A percentile compares a stretch with the other conserved stretches of the same genome.
Evolutionary conservation across 2,113 vertebrate species (phyloP).

Genomic region (Corythoichthys intestinalis): DNA sequence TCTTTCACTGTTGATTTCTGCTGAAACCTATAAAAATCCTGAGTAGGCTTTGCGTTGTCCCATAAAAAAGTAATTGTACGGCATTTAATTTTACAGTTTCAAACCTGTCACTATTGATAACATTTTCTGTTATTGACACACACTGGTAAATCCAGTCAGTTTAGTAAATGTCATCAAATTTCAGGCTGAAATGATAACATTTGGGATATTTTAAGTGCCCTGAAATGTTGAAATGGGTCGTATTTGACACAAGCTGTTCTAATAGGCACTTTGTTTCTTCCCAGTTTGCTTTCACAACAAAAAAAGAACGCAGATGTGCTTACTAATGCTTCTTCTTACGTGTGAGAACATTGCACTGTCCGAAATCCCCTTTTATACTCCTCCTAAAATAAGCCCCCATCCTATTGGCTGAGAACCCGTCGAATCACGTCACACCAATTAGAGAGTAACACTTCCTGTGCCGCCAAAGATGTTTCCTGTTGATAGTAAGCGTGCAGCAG

Average conservation of each 20-base stretch:
- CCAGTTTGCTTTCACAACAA: slow-evolving; percentile 35
- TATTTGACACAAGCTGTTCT: background rate
- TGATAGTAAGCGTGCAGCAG: slow-evolving; percentile 75
- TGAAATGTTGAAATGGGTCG: background rate
- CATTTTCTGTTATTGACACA: background rate
- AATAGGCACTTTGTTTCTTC: background rate
- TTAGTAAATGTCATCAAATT: background rate
- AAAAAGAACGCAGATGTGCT: slow-evolving; percentile 69
- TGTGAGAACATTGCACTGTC: slow-evolving; percentile 52
- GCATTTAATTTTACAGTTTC: too few relatives aligned
- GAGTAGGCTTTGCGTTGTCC: too few relatives aligned
- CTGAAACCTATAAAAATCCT: too few relatives aligned
- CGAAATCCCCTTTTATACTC: slow-evolving; percentile 82
- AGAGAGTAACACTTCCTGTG: slow-evolving; percentile 84
- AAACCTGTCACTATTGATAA: background rate
- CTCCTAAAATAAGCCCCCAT: slow-evolving; percentile 85
- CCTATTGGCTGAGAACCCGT: slow-evolving; percentile 78
- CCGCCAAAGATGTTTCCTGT: slow-evolving; percentile 96
- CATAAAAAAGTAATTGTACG: too few relatives aligned
- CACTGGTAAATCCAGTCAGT: background rate
- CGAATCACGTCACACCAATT: slow-evolving; percentile 81
- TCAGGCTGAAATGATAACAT: background rate
- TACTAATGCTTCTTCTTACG: slow-evolving; percentile 54
- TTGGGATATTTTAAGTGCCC: background rate
- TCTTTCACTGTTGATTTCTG: too few relatives aligned